Base-by-base conservation (phyloP, 2,797 vertebrate genomes). In the Valencia hispanica region DNA sequence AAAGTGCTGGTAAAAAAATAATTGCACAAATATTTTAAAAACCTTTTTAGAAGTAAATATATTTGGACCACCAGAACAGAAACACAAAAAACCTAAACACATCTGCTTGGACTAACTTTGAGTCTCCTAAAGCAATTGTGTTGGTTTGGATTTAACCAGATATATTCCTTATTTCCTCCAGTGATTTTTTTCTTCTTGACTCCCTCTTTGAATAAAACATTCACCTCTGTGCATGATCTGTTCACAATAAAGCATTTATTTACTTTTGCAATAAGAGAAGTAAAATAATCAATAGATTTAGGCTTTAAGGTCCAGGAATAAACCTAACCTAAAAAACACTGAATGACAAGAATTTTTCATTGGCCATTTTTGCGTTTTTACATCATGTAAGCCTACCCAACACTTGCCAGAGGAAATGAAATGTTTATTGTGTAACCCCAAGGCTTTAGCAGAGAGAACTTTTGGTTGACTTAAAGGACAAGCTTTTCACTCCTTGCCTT, bases 321-420 rank as follows among this genome's bases (percentile, higher is more conserved):
- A 84, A 72, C 66, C 73, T 73, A 78, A 65, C 77, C 86, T 36
- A 80, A 87, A 75, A 81, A 59, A 79, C 73, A 73, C 82, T 88
- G 86, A 93, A 90, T 83, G 86, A 90, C 87, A 84, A 89, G 81
- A 84, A 86, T 91, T 91, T 90, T 89, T 89, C 73, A 84, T 81
- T 79, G 65, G 59, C 86, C 88, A 88, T 89, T 90, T 91, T 89
- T 93, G 79, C 86, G 81, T 78, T 89, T 94, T 93, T 92, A 93
- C 93, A 93, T 95, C 90, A 90, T 90, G 92, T 91, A 92, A 94
- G 88, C 92, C 89, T 87, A 94, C 87, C 89, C 87, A 88, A 92
- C 90, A 90, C 91, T 91, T 89, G 91, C 91, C 90, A 94, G 91
- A 94, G 95, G 95, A 96, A 95, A 96, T 95, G 76, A 95, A 95